phyloP scores from a whole-genome alignment of 2,113 vertebrate species.

The Bubo blakistoni region DNA sequence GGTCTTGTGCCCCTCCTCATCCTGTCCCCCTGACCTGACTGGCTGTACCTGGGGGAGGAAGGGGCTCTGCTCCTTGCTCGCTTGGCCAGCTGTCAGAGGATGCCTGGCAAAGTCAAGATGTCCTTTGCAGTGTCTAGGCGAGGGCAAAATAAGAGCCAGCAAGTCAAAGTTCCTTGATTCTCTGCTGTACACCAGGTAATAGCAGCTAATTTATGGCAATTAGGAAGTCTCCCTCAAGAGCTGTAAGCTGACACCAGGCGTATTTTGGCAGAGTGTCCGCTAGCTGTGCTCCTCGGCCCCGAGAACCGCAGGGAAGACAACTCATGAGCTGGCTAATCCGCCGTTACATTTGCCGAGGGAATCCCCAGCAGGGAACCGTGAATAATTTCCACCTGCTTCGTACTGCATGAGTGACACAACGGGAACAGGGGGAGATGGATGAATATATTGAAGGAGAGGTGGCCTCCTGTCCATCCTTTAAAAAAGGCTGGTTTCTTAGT shows the following conservation, averaged over 20 bases:
- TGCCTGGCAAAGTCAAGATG: not conserved
- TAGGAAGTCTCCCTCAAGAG: not conserved
- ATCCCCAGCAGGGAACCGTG: not conserved
- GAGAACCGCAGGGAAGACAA: not conserved
- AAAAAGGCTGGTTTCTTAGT: not conserved
- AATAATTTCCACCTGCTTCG: slow-evolving; percentile 30
- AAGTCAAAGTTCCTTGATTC: not conserved
- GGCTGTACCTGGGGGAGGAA: rapidly evolving
- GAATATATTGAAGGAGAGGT: not conserved
- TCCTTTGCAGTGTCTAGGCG: not conserved
- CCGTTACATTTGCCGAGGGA: not conserved
- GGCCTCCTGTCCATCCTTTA: not conserved
- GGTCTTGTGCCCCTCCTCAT: not conserved
- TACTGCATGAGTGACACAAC: not conserved
- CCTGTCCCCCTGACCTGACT: not conserved
- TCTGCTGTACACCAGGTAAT: not conserved
- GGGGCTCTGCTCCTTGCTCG: not conserved
- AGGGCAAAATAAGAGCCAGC: not conserved
- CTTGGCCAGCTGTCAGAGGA: not conserved
- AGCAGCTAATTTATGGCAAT: not conserved
- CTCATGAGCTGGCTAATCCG: not conserved
- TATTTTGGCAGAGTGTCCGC: not conserved
- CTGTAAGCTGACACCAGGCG: not conserved
- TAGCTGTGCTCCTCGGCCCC: not conserved
- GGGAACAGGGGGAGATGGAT: not conserved